Percentiles rank a stretch among this genome's conserved stretches.
Conservation (phyloP, 2,113 vertebrate genomes). For the Cynoglossus semilaevis region DNA sequence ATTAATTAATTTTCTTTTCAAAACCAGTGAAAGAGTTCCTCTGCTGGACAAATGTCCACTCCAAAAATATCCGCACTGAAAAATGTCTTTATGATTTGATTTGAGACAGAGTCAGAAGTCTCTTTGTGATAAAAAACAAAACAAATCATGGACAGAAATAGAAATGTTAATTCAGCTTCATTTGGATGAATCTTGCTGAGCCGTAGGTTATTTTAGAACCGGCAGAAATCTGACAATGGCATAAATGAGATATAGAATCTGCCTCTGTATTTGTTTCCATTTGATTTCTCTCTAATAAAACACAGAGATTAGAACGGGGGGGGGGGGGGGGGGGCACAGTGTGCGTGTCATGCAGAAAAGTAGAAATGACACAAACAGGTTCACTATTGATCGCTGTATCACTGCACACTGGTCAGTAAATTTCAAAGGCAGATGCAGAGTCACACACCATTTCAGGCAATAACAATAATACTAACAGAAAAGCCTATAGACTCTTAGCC, state of each 20-base stretch:
- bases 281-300: not conserved
- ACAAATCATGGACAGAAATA: conserved; percentile 15
- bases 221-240: conserved; percentile 25
- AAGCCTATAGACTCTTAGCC: too few relatives aligned
- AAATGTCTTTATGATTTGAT: not conserved
- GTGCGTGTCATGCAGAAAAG: conserved; percentile 71
- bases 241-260: conserved; percentile 6
- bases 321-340: not conserved
- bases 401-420: conserved; percentile 43
- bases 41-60: too few relatives aligned
- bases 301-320: not conserved
- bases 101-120: conserved; percentile 6
- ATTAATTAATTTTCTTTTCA: too few relatives aligned
- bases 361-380: conserved; percentile 66
- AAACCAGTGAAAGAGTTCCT: too few relatives aligned
- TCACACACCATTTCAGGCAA: conserved; percentile 10
- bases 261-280: conserved; percentile 1
- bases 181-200: conserved; percentile 2
- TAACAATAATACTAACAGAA: not conserved
- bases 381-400: conserved; percentile 41
- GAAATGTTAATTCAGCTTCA: conserved; percentile 14
- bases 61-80: too few relatives aligned
- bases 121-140: conserved; percentile 3
- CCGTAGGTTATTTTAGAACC: conserved; percentile 18
- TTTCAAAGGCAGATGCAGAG: conserved; percentile 28